phyloP scores from a whole-genome alignment of 2,113 vertebrate species.

The Tor tambroides region DNA sequence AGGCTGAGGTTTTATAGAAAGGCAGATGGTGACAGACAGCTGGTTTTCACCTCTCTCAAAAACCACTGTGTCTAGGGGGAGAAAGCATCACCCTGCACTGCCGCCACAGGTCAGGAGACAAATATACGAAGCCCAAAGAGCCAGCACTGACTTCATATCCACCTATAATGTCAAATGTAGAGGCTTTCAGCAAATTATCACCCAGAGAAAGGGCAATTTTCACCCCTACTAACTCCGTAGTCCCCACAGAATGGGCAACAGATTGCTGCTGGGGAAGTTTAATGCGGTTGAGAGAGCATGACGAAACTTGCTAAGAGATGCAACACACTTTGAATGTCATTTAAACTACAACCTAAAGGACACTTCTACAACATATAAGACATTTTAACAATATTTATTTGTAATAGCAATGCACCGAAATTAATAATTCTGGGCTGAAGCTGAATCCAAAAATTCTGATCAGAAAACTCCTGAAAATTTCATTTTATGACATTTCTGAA shows the following conservation, averaged over 20 bases:
- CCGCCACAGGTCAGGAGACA: slow-evolving; percentile 40
- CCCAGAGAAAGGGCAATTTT: slow-evolving; percentile 56
- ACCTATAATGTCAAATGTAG: slow-evolving; percentile 53
- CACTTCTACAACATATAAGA: neutral
- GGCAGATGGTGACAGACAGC: slow-evolving; percentile 60
- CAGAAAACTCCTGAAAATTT: too few relatives aligned
- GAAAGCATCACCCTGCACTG: slow-evolving; percentile 29
- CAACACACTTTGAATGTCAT: neutral
- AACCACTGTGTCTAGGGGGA: slow-evolving; percentile 40
- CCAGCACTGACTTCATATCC: slow-evolving; percentile 25
- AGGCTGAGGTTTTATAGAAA: neutral
- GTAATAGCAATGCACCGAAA: neutral
- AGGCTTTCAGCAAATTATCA: slow-evolving; percentile 59
- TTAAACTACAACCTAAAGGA: neutral
- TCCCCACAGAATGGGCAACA: slow-evolving; percentile 45
- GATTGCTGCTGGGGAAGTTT: slow-evolving; percentile 21
- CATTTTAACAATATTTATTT: neutral
- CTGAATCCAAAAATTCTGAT: neutral
- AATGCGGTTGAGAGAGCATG: neutral
- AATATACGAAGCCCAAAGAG: slow-evolving; percentile 32
- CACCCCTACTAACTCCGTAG: slow-evolving; percentile 49
- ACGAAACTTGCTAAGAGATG: neutral
- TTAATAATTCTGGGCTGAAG: neutral
- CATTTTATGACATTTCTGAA: too few relatives aligned
- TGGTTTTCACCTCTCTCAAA: slow-evolving; percentile 59